Percentiles rank a stretch among this genome's conserved stretches.
Conservation (phyloP, 2,797 vertebrate species). For the Melanotaenia nigrans region DNA sequence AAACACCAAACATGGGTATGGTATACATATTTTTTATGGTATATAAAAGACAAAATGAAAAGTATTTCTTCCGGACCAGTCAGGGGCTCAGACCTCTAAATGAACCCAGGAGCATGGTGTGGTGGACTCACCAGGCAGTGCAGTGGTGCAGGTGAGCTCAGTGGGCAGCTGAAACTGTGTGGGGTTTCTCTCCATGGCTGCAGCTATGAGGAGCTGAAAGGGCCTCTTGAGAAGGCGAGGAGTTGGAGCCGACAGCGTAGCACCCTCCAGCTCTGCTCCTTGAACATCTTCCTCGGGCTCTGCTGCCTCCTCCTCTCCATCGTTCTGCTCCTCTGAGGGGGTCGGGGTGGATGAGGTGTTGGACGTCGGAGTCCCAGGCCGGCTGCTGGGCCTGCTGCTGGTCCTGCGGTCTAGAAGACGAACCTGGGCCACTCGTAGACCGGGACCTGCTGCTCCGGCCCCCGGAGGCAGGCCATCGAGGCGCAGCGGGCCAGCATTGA, state of each 20-base stretch:
- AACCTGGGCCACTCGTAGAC: slow-evolving; percentile 86
- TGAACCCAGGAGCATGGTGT: too few relatives aligned
- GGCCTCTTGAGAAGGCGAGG: slow-evolving; percentile 91
- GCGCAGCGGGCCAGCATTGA: slow-evolving; percentile 74
- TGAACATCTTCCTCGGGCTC: slow-evolving; percentile 93
- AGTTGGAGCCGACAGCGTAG: slow-evolving; percentile 81
- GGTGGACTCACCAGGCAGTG: slow-evolving; percentile 90
- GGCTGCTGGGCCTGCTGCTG: slow-evolving; percentile 92
- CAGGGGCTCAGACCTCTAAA: neutral
- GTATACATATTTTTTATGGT: too few relatives aligned
- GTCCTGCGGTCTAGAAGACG: slow-evolving; percentile 88
- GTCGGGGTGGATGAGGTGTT: slow-evolving; percentile 93
- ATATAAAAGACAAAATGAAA: too few relatives aligned
- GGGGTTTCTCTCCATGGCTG: slow-evolving; percentile 97
- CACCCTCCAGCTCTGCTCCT: slow-evolving; percentile 87
- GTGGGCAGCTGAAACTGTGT: slow-evolving; percentile 98
- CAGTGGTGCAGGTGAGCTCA: slow-evolving; percentile 96
- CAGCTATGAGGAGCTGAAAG: slow-evolving; percentile 96
- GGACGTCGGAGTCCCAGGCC: slow-evolving; percentile 94
- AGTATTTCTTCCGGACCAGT: too few relatives aligned
- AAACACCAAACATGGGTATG: too few relatives aligned
- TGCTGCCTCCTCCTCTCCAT: slow-evolving; percentile 90
- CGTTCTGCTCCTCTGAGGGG: slow-evolving; percentile 94
- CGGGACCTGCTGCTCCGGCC: slow-evolving; percentile 81
- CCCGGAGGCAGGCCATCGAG: slow-evolving; percentile 79